Base-by-base conservation (phyloP, 2,888 invertebrate species). In the Meta bourneti region DNA sequence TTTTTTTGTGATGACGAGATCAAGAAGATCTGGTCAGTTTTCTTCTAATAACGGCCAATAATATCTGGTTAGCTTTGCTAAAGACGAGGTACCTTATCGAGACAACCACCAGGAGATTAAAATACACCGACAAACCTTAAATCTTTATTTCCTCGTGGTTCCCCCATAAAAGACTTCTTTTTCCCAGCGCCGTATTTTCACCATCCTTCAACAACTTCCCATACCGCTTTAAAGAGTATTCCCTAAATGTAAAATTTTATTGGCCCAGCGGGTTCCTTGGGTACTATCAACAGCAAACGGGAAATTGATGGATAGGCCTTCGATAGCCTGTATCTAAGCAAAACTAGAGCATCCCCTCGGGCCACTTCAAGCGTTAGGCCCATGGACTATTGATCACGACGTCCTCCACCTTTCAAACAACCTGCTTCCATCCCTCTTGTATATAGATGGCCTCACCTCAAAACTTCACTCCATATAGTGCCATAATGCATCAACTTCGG, bases 241-340 rank as follows among this genome's bases (percentile, higher is more conserved):
- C 19, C 89, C 89, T 69, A 78, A 86, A 89, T 82, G 81, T 75
- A 77, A 69, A 89, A 82, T 82, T 82, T 77, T 82, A 82, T 77
- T 70, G 82, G 51, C 49, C 75, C 34, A 49, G n/a, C 19, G 52
- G 51, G 69, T 19, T 13, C 20, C 51, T 19, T 20, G 8, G 16
- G 52, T 70, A 87, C 19, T 82, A 82, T 82, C 82, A 89, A 61
- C 89, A 82, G 54, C 89, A 69, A 77, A 20, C 51, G 54, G 52
- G 79, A 48, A 78, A 80, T 89, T 89, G 89, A 89, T 89, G 89
- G 82, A 89, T 89, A 82, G 89, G 77, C 54, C 51, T 82, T 82
- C 82, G 82, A 77, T n/a, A 72, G 88, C 61, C 61, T 77, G 81
- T 69, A 16, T 82, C 89, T 89, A 82, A 89, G 83, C 89, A 89